Evolutionary conservation across 2,113 vertebrate species (phyloP).

Genomic region (Pongo pygmaeus): DNA sequence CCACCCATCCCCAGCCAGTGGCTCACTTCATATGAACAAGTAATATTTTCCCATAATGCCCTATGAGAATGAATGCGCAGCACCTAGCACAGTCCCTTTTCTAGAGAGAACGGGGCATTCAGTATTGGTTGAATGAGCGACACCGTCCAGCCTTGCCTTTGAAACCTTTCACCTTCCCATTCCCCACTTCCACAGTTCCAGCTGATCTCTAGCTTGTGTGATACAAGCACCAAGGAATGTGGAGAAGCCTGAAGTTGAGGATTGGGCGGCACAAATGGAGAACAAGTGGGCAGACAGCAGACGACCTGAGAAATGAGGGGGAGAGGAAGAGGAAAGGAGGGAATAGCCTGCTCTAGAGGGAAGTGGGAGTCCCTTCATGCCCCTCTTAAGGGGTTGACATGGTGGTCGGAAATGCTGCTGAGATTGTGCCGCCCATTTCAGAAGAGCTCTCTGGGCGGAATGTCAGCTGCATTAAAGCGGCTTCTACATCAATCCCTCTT

Average conservation of each 20-base stretch:
- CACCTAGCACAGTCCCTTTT: background rate
- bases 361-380: background rate
- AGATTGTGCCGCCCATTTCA: too few relatives aligned
- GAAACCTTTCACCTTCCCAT: background rate
- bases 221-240: background rate
- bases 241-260: background rate
- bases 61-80: too few relatives aligned
- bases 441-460: background rate
- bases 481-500: background rate
- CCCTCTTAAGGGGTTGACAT: background rate
- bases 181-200: background rate
- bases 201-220: background rate
- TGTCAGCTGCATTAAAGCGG: background rate
- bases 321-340: background rate
- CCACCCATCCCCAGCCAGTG: too few relatives aligned
- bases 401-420: background rate
- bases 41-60: background rate
- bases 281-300: too few relatives aligned
- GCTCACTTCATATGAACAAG: background rate
- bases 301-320: too few relatives aligned
- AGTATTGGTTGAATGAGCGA: background rate
- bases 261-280: background rate
- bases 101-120: background rate
- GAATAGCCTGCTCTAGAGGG: background rate
- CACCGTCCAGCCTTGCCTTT: background rate